Evolutionary conservation across 2,113 vertebrate genomes (phyloP), one percentile per base, ranked within the genome.

Genomic region (Acinonyx jubatus): DNA sequence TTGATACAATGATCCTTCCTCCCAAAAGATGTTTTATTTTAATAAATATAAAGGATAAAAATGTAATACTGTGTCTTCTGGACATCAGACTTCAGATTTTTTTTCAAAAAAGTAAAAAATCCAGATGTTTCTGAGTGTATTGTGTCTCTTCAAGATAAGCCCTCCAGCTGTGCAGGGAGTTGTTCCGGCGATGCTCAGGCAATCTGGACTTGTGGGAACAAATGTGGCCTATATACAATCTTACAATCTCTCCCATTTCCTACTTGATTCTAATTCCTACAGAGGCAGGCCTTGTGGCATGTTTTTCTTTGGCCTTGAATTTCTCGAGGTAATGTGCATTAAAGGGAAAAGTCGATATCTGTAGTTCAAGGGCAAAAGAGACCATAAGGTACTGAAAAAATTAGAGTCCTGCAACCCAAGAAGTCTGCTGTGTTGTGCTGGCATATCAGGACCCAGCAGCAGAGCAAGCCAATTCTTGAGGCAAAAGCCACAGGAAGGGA

Each of bases 291-390:
- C 79, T 91, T 80, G 55, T 87, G n/a, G 50, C 94, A 79, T 88
- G 31, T 92, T 96, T 92, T 73, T 50, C 73, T 88, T 84, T 85
- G 66, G 45, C 87, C 71, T 89, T 97, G 87, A 69, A 92, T 94
- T 87, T 96, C 95, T 96, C 4, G 0, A 87, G 33, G 21, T 81
- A 92, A 73, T 36, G 79, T 94, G 92, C 74, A 74, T 90, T 71
- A 83, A 91, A 95, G 73, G n/a, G 57, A 87, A 97, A 97, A 96
- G 92, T 96, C 92, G 0, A 38, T 97, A 97, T 89, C 66, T 91
- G 13, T n/a, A 83, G 93, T 94, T 98, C 96, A 98, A 98, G 96
- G 97, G 55, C 95, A 91, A 96, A 97, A 89, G 79, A 92, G 73
- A 97, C 66, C 88, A 91, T 82, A 93, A 94, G 82, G 95, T 81